phyloP scores from a whole-genome alignment of 2,888 invertebrate species.

The Gasteruption jaculator region DNA sequence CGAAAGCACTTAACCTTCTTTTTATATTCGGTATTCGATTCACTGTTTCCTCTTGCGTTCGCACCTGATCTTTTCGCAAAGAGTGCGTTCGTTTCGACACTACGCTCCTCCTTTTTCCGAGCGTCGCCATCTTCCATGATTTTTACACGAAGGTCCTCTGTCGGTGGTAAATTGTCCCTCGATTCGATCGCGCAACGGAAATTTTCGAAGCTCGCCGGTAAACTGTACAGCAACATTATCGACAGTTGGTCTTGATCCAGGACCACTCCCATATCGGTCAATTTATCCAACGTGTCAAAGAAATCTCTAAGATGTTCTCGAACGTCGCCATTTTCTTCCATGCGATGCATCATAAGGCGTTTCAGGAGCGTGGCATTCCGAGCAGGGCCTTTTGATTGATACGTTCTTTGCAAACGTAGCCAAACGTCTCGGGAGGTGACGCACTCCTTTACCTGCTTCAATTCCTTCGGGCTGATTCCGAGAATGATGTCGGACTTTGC shows the following conservation, averaged over 20 bases:
- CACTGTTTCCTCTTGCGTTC: no score
- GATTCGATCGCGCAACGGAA: constrained; percentile 25
- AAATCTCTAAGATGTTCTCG: no score
- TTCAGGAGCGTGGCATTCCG: constrained; percentile 48
- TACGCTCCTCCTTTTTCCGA: no score
- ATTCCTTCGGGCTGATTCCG: constrained; percentile 21
- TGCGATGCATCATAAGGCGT: no score
- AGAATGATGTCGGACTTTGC: constrained; percentile 25
- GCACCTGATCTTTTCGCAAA: background rate
- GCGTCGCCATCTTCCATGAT: no score
- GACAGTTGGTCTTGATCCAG: constrained; percentile 11
- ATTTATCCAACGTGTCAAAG: no score
- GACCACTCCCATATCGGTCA: no score
- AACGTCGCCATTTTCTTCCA: no score
- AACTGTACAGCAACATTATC: constrained; percentile 19
- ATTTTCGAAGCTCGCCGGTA: constrained; percentile 20
- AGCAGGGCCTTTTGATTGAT: constrained; percentile 44
- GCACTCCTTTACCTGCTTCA: constrained; percentile 28
- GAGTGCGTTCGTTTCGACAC: no score
- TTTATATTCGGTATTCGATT: no score
- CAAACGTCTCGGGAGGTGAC: constrained; percentile 39
- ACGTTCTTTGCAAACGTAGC: constrained; percentile 39
- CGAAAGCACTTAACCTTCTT: constrained; percentile 6
- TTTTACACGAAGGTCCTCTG: no score
- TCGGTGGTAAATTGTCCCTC: constrained; percentile 18